These are phyloP conservation scores for Catonia carolina DNA, from an alignment of 2,888 invertebrate genomes.

Conservation along the genomic window DNA sequence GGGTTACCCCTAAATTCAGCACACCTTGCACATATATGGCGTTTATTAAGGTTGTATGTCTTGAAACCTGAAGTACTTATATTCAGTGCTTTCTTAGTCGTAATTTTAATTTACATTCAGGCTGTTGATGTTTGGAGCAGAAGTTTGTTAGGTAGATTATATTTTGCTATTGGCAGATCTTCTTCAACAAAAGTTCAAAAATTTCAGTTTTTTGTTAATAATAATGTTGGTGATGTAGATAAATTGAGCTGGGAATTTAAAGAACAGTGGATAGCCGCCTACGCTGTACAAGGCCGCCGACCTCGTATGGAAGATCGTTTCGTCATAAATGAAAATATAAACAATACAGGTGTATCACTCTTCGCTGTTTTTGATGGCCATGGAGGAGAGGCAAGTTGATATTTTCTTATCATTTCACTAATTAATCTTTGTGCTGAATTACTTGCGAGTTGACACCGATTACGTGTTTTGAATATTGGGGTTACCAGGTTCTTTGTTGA, in stretches of 20 bases:
- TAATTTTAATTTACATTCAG: conserved; percentile 74
- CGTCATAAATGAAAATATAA: conserved; percentile 78
- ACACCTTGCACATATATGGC: conserved; percentile 69
- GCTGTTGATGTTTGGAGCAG: conserved; percentile 75
- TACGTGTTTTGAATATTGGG: too few species aligned
- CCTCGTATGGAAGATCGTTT: conserved; percentile 93
- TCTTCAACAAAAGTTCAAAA: conserved; percentile 48
- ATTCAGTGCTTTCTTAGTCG: conserved; percentile 60
- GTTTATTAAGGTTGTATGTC: conserved; percentile 68
- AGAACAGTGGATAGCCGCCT: conserved; percentile 70
- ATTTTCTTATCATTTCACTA: too few species aligned
- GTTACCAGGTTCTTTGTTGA: too few species aligned
- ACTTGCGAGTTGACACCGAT: too few species aligned
- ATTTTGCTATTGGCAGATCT: conserved; percentile 47
- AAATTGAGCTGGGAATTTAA: conserved; percentile 69
- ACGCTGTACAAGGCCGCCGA: conserved; percentile 83
- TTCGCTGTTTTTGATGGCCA: conserved; percentile 95
- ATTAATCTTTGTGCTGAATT: background rate
- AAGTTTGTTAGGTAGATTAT: conserved; percentile 61
- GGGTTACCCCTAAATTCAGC: conserved; percentile 66
- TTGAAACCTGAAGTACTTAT: conserved; percentile 73
- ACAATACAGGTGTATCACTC: conserved; percentile 75
- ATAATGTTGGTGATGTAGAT: conserved; percentile 41
- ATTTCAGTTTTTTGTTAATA: conserved; percentile 40
- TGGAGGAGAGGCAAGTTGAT: conserved; percentile 75